Evolutionary conservation across 2,113 vertebrate species (phyloP).

Genomic region (Ameiurus melas): DNA sequence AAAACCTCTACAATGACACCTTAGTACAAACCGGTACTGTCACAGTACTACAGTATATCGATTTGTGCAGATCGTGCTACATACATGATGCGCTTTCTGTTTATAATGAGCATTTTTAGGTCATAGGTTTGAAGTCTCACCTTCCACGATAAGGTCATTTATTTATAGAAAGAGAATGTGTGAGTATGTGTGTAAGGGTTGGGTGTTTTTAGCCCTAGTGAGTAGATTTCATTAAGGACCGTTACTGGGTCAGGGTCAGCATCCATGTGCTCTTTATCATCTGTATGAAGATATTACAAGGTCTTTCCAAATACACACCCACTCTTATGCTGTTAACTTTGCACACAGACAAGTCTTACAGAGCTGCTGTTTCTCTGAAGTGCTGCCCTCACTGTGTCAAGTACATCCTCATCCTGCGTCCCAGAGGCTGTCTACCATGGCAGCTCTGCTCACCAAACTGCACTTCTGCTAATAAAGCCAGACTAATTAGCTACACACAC

Average conservation of each 20-base stretch:
- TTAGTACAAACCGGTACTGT: background rate
- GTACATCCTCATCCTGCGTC: slow-evolving; percentile 27
- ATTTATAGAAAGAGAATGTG: background rate
- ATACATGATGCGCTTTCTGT: background rate
- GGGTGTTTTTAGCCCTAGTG: background rate
- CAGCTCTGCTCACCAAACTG: slow-evolving; percentile 9
- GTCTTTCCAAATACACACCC: background rate
- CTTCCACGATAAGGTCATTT: background rate
- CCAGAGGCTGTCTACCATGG: slow-evolving; percentile 10
- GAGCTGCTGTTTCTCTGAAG: slow-evolving; percentile 25
- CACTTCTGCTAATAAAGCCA: slow-evolving; percentile 12
- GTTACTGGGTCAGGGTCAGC: background rate
- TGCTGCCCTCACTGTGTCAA: slow-evolving; percentile 33
- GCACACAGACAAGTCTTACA: background rate
- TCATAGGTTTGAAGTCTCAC: background rate
- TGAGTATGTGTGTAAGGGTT: background rate
- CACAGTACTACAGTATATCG: background rate
- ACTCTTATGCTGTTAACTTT: too few relatives aligned
- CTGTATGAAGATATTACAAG: background rate
- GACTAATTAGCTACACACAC: slow-evolving; percentile 16
- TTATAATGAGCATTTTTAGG: slow-evolving; percentile 7
- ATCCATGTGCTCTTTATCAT: background rate
- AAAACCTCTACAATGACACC: background rate
- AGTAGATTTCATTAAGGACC: background rate
- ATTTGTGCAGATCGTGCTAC: background rate